Base-by-base conservation (phyloP, 2,888 invertebrate genomes). In the Patella caerulea region DNA sequence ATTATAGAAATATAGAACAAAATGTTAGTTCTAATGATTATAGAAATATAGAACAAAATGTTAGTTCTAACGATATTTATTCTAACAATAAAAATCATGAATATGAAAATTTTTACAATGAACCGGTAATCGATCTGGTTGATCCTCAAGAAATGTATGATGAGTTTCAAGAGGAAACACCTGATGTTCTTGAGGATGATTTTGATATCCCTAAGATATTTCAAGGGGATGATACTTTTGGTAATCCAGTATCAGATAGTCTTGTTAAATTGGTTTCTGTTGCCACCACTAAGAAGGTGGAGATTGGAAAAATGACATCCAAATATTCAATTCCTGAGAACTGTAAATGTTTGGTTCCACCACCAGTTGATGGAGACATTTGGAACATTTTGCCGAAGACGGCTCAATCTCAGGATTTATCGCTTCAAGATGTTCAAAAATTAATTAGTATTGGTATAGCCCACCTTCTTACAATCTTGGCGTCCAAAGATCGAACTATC, bases 191-290 rank as follows among this genome's bases (percentile, higher is more conserved):
- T 7, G 59, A 17, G 59, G 59, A 59, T 59, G 14, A 12, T 59
- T 59, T 59, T 59, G 59, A 59, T 59, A 59, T 59, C 17, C 59
- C 59, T 15, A 59, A 59, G 14, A 59, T 59, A 59, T 59, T 59
- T 14, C 2, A 59, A 59, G 59, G 17, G 59, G 59, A 59, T 59
- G 17, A 59, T 17, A 59, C 14, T 59, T 59, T 59, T 59, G 59
- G 59, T 17, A 59, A 59, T 17, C 59, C 59, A 12, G 59, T 59
- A 7, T 59, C 59, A n/a, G 59, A 59, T 59, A 59, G 14, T 17
- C 17, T 59, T 15, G 59, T 59, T 17, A 59, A 34, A 34, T 34
- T 45, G 34, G 12, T 59, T 59, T n/a, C 59, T 3, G 19, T n/a
- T 2, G 59, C 59, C 4, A 59, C 59, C 3, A 59, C n/a, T 59